A percentile compares a stretch with the other conserved stretches of the same genome.
Evolutionary conservation across 2,797 vertebrate species (phyloP).

Genomic region (Mionectes olivaceus): DNA sequence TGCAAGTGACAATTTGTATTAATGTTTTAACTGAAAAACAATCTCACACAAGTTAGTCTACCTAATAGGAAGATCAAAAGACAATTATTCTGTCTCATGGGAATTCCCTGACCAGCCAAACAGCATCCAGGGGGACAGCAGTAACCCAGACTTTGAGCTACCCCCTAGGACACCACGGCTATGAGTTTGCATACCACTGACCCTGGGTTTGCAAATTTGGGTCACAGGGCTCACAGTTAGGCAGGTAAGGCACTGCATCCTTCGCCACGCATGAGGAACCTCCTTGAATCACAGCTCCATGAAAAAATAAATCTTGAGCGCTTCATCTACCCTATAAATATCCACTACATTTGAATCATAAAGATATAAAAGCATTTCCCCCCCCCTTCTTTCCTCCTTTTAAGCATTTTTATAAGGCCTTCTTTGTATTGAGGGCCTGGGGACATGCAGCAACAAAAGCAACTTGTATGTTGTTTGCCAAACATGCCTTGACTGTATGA

Average conservation of each 20-base stretch:
- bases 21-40: background rate
- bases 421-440: background rate
- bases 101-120: background rate
- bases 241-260: background rate
- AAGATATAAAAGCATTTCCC: background rate
- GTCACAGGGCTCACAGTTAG: background rate
- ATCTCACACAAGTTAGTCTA: background rate
- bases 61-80: background rate
- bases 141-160: background rate
- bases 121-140: background rate
- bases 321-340: background rate
- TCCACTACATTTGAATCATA: background rate
- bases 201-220: rapidly evolving
- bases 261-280: rapidly evolving
- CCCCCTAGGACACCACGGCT: background rate
- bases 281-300: rapidly evolving
- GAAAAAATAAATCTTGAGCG: background rate
- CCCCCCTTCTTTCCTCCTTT: background rate
- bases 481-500: background rate
- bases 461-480: rapidly evolving
- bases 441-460: background rate
- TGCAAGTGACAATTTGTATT: background rate
- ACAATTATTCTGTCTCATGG: background rate
- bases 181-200: rapidly evolving
- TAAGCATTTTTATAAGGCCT: background rate